phyloP scores from a whole-genome alignment of 2,797 vertebrate genomes.

The Synanceia verrucosa region DNA sequence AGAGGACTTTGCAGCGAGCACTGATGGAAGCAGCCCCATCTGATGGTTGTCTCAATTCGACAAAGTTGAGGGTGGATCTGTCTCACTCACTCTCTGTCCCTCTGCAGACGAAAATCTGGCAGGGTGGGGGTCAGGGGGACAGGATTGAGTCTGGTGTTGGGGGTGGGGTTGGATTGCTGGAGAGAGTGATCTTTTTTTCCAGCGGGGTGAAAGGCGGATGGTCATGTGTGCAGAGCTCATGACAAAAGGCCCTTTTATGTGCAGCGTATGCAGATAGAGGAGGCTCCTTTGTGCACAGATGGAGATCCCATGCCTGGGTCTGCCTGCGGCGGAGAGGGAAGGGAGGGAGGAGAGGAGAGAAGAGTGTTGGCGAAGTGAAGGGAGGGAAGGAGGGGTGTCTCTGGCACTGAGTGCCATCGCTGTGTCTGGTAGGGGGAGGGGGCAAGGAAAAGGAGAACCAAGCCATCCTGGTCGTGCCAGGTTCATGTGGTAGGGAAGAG shows the following conservation, averaged over 20 bases:
- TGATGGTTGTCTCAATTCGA: conserved; percentile 60
- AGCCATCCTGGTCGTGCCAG: conserved; percentile 62
- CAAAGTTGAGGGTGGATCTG: conserved; percentile 57
- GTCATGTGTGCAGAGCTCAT: conserved; percentile 83
- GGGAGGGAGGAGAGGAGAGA: conserved; percentile 60
- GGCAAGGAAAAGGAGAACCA: conserved; percentile 65
- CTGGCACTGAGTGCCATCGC: conserved; percentile 80
- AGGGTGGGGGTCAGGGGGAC: conserved; percentile 50
- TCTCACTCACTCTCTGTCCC: conserved; percentile 35
- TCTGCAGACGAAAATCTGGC: conserved; percentile 55
- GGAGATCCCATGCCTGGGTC: conserved; percentile 83
- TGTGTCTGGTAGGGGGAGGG: conserved; percentile 76
- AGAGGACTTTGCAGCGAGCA: conserved; percentile 30
- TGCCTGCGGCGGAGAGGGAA: conserved; percentile 73
- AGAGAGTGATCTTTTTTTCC: conserved; percentile 75
- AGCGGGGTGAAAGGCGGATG: conserved; percentile 80
- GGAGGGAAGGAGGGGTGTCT: conserved; percentile 63
- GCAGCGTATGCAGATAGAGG: conserved; percentile 86
- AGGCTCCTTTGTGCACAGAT: conserved; percentile 86
- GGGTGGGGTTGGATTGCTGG: conserved; percentile 70
- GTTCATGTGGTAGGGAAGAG: conserved; percentile 54
- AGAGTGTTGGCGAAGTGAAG: conserved; percentile 60
- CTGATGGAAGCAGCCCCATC: conserved; percentile 59
- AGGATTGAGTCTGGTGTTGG: conserved; percentile 71
- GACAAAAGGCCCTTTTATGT: conserved; percentile 91